Evolutionary conservation across 2,113 vertebrate species (phyloP), one percentile per base, ranked within the genome.

Genomic region (Chloropsis hardwickii): DNA sequence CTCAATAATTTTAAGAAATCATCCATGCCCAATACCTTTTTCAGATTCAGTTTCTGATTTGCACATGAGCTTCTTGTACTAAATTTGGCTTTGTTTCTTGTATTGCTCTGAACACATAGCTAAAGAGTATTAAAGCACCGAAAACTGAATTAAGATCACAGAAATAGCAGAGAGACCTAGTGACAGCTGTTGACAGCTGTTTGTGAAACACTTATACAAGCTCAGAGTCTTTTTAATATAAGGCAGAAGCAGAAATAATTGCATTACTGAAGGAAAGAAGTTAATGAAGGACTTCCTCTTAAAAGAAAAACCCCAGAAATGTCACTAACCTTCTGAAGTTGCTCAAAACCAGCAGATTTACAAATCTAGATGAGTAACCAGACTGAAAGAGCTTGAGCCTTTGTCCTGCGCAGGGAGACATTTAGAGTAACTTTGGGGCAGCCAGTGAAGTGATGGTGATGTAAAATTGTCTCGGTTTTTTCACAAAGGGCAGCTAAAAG

Each of bases 11-110:
- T 84, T 61, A 89, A 79, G 48, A 87, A 85, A 58, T 57, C 28
- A 31, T 69, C 45, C 4, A 5, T 73, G 69, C 11, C 66, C 80
- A 76, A 54, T 50, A 56, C 21, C 12, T 91, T 80, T 58, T 73
- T 77, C 45, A 77, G 66, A 80, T 88, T 87, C 45, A 42, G 66
- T 58, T 74, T 88, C 88, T 96, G 54, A 77, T 94, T 92, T 92
- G 56, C 20, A 40, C 23, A 23, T 42, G 10, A 64, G 28, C 62
- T 91, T 42, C 48, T 64, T 80, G 28, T 33, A 93, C 80, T 88
- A 86, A 93, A 86, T 83, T 64, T 70, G 54, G 45, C 50, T 93
- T 72, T 94, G 50, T 93, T 86, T 95, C 83, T 62, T 70, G 11
- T 82, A n/a, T 50, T 86, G 45, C 33, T 62, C 54, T 73, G 39